Evolutionary conservation across 2,113 vertebrate species (phyloP), one percentile per base, ranked within the genome.

Genomic region (Pipra filicauda): DNA sequence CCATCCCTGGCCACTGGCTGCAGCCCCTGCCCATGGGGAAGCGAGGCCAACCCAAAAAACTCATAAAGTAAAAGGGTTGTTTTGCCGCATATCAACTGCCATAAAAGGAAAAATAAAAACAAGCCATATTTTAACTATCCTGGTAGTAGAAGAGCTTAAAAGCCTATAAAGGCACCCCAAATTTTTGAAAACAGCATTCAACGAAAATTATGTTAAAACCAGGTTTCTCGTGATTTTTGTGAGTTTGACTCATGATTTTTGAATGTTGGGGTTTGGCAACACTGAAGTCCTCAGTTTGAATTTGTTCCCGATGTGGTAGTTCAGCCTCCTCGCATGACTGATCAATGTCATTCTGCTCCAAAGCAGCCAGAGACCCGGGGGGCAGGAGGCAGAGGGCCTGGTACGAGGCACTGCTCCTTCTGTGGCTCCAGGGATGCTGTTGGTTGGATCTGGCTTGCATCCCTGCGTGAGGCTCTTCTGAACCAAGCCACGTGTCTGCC

Each of bases 171-270:
- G 11, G 37, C 72, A 78, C 52, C 28, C 27, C 5, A 64, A 48
- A 23, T 61, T 88, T 85, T 83, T 88, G 14, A 67, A 66, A 91
- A 75, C 28, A 89, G 30, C 61, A 81, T 61, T 21, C 88, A 58
- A 18, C 4, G 10, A 92, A 90, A 77, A 83, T 57, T 51, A 6
- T 54, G 79, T 69, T 94, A 77, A 92, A 80, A 81, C 8, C 30
- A 30, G 48, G 59, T 87, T 93, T 86, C 76, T 86, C 5, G 1
- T 78, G 83, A 52, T 86, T 92, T 93, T 81, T 37, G 83, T 65
- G 91, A 92, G 70, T 54, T 94, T 95, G 93, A 93, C 88, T 94
- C 85, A 90, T 46, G 55, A 93, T 75, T 91, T 93, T 93, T 95
- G 88, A 84, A 96, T 65, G 88, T 61, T 57, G 69, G 90, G 91